Conservation (phyloP, 2,797 vertebrate genomes). For the Pyrocephalus nanus region DNA sequence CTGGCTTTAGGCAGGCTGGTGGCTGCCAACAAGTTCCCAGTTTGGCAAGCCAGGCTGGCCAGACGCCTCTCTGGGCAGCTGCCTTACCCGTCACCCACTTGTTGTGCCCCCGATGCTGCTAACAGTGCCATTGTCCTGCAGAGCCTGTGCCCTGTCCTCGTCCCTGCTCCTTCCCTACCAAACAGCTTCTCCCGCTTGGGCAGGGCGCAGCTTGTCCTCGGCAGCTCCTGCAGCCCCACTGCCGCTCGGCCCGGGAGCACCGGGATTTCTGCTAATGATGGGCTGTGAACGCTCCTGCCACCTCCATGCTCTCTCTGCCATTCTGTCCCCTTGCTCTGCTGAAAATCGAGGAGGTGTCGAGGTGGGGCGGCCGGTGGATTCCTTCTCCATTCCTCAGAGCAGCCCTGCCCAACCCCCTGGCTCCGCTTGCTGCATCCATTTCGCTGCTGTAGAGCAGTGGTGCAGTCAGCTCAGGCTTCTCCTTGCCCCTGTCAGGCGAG, state of each 20-base stretch:
- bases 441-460: fast-evolving
- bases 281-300: fast-evolving
- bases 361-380: fast-evolving
- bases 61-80: neutral
- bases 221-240: neutral
- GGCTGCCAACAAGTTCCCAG: neutral
- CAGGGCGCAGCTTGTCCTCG: neutral
- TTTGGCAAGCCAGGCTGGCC: neutral
- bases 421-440: neutral
- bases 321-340: fast-evolving
- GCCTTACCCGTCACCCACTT: neutral
- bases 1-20: neutral
- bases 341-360: neutral
- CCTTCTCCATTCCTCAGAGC: neutral
- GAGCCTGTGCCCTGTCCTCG: neutral
- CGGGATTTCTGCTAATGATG: neutral
- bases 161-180: neutral
- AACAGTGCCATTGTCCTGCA: fast-evolving
- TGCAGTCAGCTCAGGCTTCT: neutral
- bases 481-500: fast-evolving
- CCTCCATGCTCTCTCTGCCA: fast-evolving
- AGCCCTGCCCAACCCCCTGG: neutral
- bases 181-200: neutral
- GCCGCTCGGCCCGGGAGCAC: neutral
- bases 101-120: neutral